These are phyloP conservation scores for Anguilla marmorata DNA, from an alignment of 2,797 vertebrate genomes.

Conservation along the genomic window DNA sequence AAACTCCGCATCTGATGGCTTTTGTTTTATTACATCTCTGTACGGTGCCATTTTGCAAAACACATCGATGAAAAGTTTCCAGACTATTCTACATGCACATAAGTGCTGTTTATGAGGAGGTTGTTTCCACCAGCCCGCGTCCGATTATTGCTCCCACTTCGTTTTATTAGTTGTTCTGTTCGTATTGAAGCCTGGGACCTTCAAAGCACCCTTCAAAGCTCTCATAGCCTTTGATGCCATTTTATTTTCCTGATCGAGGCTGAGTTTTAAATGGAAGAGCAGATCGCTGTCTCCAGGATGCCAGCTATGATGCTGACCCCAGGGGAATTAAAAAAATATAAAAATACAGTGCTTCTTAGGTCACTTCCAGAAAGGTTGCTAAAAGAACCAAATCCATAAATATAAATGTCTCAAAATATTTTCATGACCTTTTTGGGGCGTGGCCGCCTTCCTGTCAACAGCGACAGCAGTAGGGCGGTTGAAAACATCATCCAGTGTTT, in stretches of 20 bases:
- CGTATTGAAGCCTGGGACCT: background rate
- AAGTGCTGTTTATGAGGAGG: background rate
- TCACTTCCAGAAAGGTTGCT: background rate
- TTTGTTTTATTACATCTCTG: background rate
- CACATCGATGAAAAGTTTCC: background rate
- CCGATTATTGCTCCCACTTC: background rate
- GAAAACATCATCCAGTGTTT: constrained; percentile 54
- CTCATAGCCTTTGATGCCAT: background rate
- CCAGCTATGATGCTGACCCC: background rate
- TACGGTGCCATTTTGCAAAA: background rate
- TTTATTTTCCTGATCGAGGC: background rate
- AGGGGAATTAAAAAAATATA: background rate
- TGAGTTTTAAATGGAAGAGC: background rate
- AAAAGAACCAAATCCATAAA: constrained; percentile 8
- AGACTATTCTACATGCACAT: background rate
- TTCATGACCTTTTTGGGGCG: constrained; percentile 57
- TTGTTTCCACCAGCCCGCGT: background rate
- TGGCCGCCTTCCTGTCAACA: constrained; percentile 44
- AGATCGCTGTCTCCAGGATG: background rate
- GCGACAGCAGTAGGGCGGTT: constrained; percentile 34
- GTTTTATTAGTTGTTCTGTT: constrained; percentile 5
- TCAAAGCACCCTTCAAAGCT: background rate
- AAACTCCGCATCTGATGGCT: background rate
- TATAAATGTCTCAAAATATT: constrained; percentile 47
- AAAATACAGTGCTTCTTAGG: background rate